phyloP scores from a whole-genome alignment of 2,888 invertebrate genomes.

The Acheta domesticus region DNA sequence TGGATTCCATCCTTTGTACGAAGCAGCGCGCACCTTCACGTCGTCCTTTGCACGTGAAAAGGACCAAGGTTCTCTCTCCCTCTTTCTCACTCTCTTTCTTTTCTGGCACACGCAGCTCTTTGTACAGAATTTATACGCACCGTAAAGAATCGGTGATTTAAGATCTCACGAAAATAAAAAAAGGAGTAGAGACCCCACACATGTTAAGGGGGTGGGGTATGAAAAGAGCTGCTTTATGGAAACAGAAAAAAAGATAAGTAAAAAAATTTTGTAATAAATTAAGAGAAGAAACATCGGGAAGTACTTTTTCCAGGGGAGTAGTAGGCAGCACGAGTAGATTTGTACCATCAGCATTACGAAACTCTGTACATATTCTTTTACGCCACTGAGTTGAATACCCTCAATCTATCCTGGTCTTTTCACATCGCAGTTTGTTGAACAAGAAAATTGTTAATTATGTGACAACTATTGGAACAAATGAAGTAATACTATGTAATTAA shows the following conservation, averaged over 20 bases:
- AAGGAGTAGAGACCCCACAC: neutral
- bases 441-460: constrained; percentile 20
- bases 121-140: neutral
- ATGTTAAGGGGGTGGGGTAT: neutral
- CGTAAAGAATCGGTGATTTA: neutral
- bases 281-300: neutral
- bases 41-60: too few species aligned
- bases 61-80: too few species aligned
- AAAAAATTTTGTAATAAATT: neutral
- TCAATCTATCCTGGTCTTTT: neutral
- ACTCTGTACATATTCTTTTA: neutral
- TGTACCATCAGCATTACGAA: neutral
- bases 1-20: too few species aligned
- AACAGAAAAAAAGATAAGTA: neutral
- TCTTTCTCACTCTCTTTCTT: too few species aligned
- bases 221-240: neutral
- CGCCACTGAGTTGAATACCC: neutral
- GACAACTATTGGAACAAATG: constrained; percentile 24
- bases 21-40: too few species aligned
- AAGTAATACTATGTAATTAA: constrained; percentile 24
- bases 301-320: too few species aligned
- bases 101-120: too few species aligned
- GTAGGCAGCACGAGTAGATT: neutral
- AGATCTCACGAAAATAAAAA: neutral
- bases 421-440: neutral